Conservation (phyloP, 37 sponge, comb jelly and placozoan species). For the Ephydatia muelleri region DNA sequence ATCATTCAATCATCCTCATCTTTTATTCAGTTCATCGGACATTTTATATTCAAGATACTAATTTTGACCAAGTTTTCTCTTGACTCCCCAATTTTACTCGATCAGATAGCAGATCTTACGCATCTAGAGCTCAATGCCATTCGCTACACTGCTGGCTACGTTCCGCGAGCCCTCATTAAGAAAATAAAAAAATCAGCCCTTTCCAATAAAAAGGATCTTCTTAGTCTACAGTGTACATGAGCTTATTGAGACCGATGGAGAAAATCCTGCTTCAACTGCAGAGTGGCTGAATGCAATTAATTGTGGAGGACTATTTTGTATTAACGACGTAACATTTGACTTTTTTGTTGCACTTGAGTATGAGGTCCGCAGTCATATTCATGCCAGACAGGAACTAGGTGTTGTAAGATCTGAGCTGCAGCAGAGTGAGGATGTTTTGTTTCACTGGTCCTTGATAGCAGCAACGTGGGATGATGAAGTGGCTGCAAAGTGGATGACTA, state of each 20-base stretch:
- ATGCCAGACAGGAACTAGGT: not conserved
- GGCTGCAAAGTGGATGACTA: not conserved
- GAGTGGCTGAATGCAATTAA: not conserved
- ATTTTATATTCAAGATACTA: not conserved
- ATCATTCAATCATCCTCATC: not conserved
- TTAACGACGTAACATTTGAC: not conserved
- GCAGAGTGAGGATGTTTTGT: not conserved
- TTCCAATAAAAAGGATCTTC: not conserved
- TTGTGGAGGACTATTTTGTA: not conserved
- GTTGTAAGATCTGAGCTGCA: not conserved
- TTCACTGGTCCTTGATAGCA: not conserved
- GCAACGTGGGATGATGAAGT: conserved; percentile 4
- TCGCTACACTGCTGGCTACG: not conserved
- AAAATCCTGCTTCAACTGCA: not conserved
- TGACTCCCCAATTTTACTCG: not conserved
- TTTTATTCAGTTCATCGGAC: not conserved
- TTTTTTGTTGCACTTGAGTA: not conserved
- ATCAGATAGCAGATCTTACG: not conserved
- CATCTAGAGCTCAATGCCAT: not conserved
- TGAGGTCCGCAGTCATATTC: not conserved
- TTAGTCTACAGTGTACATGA: not conserved
- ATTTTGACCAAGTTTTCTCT: not conserved
- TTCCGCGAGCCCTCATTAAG: not conserved
- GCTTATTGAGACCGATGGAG: not conserved
- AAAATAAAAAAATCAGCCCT: not conserved